Conservation (phyloP, 2,113 vertebrate species). For the Rana temporaria region DNA sequence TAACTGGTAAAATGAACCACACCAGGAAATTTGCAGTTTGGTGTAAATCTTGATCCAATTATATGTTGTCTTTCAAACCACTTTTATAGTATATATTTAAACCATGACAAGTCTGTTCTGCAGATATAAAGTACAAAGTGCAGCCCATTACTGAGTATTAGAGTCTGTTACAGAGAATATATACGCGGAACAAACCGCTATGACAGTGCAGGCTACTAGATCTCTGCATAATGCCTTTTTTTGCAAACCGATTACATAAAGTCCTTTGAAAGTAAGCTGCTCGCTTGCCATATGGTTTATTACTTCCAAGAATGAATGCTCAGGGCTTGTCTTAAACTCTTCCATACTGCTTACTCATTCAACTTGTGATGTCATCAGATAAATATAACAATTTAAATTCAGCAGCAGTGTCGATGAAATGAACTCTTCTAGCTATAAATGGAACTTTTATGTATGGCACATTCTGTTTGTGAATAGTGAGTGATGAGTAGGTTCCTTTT, state of each 20-base stretch:
- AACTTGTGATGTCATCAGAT: constrained; percentile 6
- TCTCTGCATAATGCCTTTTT: neutral
- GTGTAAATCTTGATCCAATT: no score
- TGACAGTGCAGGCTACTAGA: constrained; percentile 21
- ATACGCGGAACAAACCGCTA: constrained; percentile 12
- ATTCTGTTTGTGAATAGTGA: no score
- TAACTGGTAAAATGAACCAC: no score
- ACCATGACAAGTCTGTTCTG: neutral
- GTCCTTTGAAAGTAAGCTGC: constrained; percentile 47
- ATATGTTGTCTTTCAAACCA: no score
- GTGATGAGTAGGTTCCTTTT: no score
- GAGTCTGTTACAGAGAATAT: constrained; percentile 19
- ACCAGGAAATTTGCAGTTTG: no score
- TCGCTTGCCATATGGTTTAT: constrained; percentile 47
- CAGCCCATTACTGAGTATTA: constrained; percentile 15
- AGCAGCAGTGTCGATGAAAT: no score
- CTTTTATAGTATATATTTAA: no score
- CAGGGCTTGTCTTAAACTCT: constrained; percentile 23
- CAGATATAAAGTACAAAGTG: neutral
- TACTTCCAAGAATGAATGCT: constrained; percentile 43
- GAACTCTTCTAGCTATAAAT: no score
- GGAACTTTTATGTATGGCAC: no score
- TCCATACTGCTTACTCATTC: neutral
- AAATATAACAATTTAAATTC: no score
- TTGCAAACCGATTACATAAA: constrained; percentile 43